These are phyloP conservation scores for Hydrozoanthus tunicans DNA, from an alignment of 64 coral and sea anemone species.

Conservation along the genomic window DNA sequence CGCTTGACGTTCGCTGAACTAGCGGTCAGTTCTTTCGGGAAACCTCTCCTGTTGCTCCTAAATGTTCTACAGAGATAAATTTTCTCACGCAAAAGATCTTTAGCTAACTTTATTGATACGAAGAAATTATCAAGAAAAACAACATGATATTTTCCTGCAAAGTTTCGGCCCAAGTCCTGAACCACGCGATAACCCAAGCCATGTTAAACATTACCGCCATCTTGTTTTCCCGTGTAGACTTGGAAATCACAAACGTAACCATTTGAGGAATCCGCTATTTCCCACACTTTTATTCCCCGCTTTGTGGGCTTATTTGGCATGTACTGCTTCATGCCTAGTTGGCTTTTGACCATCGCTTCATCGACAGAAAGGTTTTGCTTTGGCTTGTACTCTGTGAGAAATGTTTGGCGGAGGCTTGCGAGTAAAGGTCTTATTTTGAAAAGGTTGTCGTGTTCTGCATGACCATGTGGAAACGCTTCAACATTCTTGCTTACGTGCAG, in stretches of 20 bases:
- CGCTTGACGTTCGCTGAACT: slow-evolving; percentile 21
- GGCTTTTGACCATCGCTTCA: background rate
- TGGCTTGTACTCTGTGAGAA: background rate
- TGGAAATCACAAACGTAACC: slow-evolving; percentile 42
- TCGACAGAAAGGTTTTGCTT: too few species aligned
- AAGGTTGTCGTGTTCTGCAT: slow-evolving; percentile 35
- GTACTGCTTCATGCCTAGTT: slow-evolving; percentile 54
- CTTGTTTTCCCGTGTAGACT: slow-evolving; percentile 62
- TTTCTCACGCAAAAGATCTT: slow-evolving; percentile 56
- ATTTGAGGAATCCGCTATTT: slow-evolving; percentile 33
- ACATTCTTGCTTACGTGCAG: slow-evolving; percentile 54
- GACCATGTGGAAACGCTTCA: slow-evolving; percentile 4
- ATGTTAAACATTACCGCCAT: slow-evolving; percentile 25
- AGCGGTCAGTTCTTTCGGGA: slow-evolving; percentile 12
- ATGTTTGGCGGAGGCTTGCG: slow-evolving; percentile 11
- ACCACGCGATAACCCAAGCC: slow-evolving; percentile 52
- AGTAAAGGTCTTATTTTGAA: slow-evolving; percentile 13
- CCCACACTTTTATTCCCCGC: slow-evolving; percentile 66
- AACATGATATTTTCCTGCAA: slow-evolving; percentile 56
- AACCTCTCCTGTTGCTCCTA: slow-evolving; percentile 33
- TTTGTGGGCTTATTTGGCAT: slow-evolving; percentile 66
- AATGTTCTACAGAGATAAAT: slow-evolving; percentile 64
- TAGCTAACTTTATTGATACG: slow-evolving; percentile 47
- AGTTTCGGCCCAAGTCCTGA: background rate
- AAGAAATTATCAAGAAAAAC: slow-evolving; percentile 70